A percentile compares a stretch with the other conserved stretches of the same genome.
Evolutionary conservation across 2,113 vertebrate species (phyloP).

Genomic region (Rhizomys pruinosus): DNA sequence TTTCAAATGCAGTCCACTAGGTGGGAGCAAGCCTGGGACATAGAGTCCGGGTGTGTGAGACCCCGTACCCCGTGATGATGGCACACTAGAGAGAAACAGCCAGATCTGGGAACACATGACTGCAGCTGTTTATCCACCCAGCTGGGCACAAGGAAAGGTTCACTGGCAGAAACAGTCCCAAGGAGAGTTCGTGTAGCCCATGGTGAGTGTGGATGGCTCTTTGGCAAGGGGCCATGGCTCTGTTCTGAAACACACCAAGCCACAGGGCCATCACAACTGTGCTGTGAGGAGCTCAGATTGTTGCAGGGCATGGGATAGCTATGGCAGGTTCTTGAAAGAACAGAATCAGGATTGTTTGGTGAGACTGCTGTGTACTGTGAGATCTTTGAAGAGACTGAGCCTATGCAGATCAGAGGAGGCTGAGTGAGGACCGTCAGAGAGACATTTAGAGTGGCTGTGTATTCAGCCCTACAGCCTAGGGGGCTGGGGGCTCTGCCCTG

Average conservation of each 20-base stretch:
- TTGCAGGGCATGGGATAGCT: background rate
- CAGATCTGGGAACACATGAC: background rate
- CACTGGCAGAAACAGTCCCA: no score
- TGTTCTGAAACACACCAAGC: background rate
- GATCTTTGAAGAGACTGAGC: background rate
- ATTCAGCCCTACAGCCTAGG: background rate
- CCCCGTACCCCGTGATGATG: background rate
- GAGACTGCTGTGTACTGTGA: background rate
- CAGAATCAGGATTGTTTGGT: background rate
- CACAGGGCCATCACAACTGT: background rate
- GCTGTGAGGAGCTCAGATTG: background rate
- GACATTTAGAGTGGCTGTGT: accelerated
- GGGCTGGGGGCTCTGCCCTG: background rate
- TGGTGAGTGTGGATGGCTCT: background rate
- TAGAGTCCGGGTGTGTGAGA: no score
- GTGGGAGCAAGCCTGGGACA: background rate
- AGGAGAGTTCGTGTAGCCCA: no score
- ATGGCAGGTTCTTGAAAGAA: background rate
- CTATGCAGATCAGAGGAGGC: background rate
- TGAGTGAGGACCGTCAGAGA: background rate
- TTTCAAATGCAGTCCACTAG: background rate
- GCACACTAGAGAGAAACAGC: no score
- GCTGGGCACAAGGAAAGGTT: background rate
- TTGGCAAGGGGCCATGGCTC: background rate
- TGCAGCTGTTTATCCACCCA: background rate